phyloP scores from a whole-genome alignment of 2,888 invertebrate species.

The Scaptodrosophila latifasciaeformis region DNA sequence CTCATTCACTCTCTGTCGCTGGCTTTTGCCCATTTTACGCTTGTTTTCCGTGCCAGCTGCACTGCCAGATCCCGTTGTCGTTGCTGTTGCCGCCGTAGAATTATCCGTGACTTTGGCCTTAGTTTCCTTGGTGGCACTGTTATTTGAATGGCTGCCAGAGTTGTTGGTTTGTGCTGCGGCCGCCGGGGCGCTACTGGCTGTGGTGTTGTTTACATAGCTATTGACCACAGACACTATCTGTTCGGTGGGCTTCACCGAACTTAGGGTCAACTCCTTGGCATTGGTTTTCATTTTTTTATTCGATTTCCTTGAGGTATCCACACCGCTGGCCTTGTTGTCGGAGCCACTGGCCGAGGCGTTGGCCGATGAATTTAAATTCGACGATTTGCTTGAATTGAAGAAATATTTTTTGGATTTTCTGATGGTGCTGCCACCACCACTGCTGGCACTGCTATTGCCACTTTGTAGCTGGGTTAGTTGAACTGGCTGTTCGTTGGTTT shows the following conservation, averaged over 20 bases:
- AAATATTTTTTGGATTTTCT: constrained; percentile 60
- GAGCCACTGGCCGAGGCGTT: constrained; percentile 68
- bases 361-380: constrained; percentile 52
- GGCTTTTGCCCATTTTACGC: constrained; percentile 69
- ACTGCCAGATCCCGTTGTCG: neutral
- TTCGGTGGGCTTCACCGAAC: constrained; percentile 65
- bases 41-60: constrained; percentile 51
- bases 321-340: constrained; percentile 59
- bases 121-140: neutral
- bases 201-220: constrained; percentile 15
- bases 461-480: constrained; percentile 47
- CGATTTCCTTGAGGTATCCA: constrained; percentile 54
- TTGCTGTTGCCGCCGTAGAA: neutral
- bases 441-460: constrained; percentile 62
- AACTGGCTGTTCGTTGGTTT: constrained; percentile 32
- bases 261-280: constrained; percentile 69
- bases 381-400: constrained; percentile 58
- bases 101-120: neutral
- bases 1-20: constrained; percentile 69
- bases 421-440: constrained; percentile 46
- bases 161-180: constrained; percentile 11
- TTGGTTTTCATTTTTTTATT: constrained; percentile 66
- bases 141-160: constrained; percentile 1
- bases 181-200: constrained; percentile 23
- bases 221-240: constrained; percentile 40